Conservation (phyloP, 2,888 invertebrate species). For the Beris chalybata region DNA sequence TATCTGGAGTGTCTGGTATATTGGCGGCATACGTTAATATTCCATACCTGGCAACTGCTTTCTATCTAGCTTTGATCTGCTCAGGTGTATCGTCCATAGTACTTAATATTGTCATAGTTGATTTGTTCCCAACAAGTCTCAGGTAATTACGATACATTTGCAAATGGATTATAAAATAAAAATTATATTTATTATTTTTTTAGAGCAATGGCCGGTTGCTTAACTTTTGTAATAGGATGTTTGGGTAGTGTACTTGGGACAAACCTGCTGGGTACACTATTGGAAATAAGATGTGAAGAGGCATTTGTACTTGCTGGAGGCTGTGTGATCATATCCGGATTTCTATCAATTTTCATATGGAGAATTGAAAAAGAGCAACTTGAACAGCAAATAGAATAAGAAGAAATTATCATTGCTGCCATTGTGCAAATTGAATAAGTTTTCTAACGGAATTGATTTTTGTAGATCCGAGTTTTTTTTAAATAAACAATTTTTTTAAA, state of each 20-base stretch:
- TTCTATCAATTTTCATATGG: slow-evolving; percentile 45
- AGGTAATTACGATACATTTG: slow-evolving; percentile 45
- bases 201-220: slow-evolving; percentile 60
- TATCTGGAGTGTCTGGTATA: slow-evolving; percentile 45
- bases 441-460: no score
- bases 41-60: slow-evolving; percentile 45
- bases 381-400: no score
- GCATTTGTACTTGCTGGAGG: slow-evolving; percentile 50
- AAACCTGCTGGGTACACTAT: slow-evolving; percentile 55
- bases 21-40: slow-evolving; percentile 42
- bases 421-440: no score
- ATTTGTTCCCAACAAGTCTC: slow-evolving; percentile 51
- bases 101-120: slow-evolving; percentile 50
- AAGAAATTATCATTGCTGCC: no score
- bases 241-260: slow-evolving; percentile 58
- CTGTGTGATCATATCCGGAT: slow-evolving; percentile 44
- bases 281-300: slow-evolving; percentile 56
- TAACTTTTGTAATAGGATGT: slow-evolving; percentile 60
- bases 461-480: no score
- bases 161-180: background rate
- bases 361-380: slow-evolving; percentile 33
- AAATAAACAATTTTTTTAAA: no score
- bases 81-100: slow-evolving; percentile 49
- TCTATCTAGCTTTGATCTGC: slow-evolving; percentile 45
- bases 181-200: slow-evolving; percentile 5